Percentiles rank a stretch among this genome's conserved stretches.
These are phyloP conservation scores for Stichopus horrens DNA, from an alignment of 53 echinoderm and acorn worm genomes.

Conservation along the genomic window DNA sequence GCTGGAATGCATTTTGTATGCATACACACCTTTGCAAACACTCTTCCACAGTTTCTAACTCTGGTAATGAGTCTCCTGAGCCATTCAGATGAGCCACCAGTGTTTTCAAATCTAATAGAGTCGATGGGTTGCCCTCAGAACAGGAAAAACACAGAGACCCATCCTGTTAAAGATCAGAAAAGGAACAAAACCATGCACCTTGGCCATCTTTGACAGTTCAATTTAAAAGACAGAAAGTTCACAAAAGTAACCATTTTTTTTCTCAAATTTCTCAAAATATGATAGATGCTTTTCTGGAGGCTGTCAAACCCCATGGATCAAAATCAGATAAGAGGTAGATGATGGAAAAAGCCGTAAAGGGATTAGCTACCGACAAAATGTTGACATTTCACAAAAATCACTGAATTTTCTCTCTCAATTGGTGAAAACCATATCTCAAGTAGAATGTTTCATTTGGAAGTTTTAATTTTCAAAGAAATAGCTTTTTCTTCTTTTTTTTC, in stretches of 20 bases:
- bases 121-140: conserved; percentile 25
- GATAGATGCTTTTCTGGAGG: neutral
- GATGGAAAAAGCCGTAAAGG: too few relatives aligned
- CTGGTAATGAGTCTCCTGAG: neutral
- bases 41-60: neutral
- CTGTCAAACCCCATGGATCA: too few relatives aligned
- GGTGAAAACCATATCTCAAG: too few relatives aligned
- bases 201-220: neutral
- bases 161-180: neutral
- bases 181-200: neutral
- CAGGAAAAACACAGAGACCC: conserved; percentile 17
- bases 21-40: neutral
- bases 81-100: neutral
- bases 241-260: neutral
- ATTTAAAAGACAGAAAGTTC: neutral
- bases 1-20: too few relatives aligned
- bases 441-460: too few relatives aligned
- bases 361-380: too few relatives aligned
- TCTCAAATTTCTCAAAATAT: too few relatives aligned
- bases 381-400: too few relatives aligned
- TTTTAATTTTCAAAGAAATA: too few relatives aligned
- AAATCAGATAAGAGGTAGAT: too few relatives aligned
- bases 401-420: too few relatives aligned
- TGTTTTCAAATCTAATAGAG: conserved; percentile 4
- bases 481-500: too few relatives aligned